Base-by-base conservation (phyloP, 2,113 vertebrate genomes). In the Entomyzon cyanotis region DNA sequence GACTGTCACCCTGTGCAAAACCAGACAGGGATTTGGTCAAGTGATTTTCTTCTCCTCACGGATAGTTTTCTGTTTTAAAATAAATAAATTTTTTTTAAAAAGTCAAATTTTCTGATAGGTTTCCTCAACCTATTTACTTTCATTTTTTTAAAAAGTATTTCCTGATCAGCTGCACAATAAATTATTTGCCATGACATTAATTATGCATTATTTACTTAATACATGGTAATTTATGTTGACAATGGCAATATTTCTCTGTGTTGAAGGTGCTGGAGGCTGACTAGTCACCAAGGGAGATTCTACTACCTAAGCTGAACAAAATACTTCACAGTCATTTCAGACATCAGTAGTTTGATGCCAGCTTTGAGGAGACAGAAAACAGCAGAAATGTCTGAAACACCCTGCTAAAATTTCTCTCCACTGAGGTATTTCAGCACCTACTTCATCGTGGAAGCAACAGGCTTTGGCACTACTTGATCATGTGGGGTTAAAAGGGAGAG, bases 131-230 rank as follows among this genome's bases (percentile, higher is more conserved):
- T 65, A 50, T 88, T 92, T 47, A 22, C 19, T 20, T 83, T 47
- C 37, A 24, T n/a, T 59, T 68, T 53, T 55, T 3, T 0, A 20
- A 13, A 5, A 63, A 42, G 3, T 69, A 77, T 75, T 89, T 95
- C 65, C 62, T 1, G 10, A 82, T 71, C 1, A 3, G 31, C 37
- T n/a, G 74, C 62, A 91, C 81, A 75, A 67, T 64, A 78, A 82
- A 94, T 89, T 78, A 70, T 84, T 74, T 77, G 42, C 39, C 47
- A 28, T 70, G 20, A 28, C 10, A 86, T 95, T 90, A 88, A 91
- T 81, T 90, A 95, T 88, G 70, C 56, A 77, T 83, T 90, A 93
- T 83, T 84, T 93, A 91, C 85, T 87, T 92, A 94, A 90, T 28
- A 75, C 22, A 44, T 35, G 35, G 75, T 84, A 89, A 77, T 85